Evolutionary conservation across 2,888 invertebrate genomes (phyloP).

Genomic region (Onthophagus sagittarius): DNA sequence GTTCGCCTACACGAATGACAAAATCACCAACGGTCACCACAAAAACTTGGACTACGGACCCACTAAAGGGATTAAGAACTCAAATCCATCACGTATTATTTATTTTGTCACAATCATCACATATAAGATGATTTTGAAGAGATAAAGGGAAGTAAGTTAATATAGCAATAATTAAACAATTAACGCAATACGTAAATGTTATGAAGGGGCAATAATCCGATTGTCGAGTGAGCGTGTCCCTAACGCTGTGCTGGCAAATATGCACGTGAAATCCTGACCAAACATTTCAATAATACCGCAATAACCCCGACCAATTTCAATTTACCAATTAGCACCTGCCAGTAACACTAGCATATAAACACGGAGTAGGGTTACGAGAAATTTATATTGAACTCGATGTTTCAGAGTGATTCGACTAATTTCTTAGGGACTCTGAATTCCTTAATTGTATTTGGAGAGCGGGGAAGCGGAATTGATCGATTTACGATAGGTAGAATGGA

Average conservation of each 20-base stretch:
- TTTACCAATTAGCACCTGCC: constrained; percentile 11
- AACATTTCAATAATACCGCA: not conserved
- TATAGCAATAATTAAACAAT: not conserved
- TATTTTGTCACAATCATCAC: not conserved
- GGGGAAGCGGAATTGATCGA: not conserved
- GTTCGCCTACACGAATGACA: not conserved
- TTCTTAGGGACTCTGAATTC: not conserved
- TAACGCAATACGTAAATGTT: not conserved
- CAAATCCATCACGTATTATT: not conserved
- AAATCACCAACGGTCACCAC: not conserved
- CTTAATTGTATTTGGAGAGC: not conserved
- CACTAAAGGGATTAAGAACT: not conserved
- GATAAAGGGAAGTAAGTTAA: too few relatives aligned
- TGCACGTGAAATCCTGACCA: not conserved
- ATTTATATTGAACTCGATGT: not conserved
- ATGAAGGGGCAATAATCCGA: not conserved
- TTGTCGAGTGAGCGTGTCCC: not conserved
- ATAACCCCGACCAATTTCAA: constrained; percentile 8
- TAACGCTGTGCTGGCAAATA: not conserved
- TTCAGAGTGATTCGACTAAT: not conserved
- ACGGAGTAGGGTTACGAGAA: not conserved
- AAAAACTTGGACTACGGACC: not conserved
- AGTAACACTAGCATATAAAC: not conserved
- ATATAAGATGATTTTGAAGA: too few relatives aligned
- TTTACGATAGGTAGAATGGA: not conserved